phyloP scores from a whole-genome alignment of 2,113 vertebrate genomes.

The Alaudala cheleensis region DNA sequence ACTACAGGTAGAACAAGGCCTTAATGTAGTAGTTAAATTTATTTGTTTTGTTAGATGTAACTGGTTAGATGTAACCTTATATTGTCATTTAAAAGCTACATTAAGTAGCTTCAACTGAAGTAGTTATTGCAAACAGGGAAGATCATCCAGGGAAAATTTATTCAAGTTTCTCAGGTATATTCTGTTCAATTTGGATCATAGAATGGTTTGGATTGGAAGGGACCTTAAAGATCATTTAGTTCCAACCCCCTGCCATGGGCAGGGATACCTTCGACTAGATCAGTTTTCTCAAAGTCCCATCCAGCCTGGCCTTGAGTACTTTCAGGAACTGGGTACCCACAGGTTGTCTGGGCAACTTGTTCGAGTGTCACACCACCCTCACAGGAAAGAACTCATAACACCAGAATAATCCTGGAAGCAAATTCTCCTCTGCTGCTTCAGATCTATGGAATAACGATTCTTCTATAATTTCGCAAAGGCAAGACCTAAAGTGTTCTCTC shows the following conservation, averaged over 20 bases:
- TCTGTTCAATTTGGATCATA: not conserved
- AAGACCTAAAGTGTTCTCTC: not conserved
- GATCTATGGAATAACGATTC: not conserved
- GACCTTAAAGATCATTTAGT: not conserved
- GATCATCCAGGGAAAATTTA: not conserved
- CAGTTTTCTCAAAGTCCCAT: not conserved
- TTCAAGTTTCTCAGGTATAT: not conserved
- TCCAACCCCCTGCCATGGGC: fast-evolving
- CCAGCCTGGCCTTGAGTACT: not conserved
- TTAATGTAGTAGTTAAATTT: not conserved
- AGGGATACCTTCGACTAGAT: not conserved
- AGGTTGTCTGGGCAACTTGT: not conserved
- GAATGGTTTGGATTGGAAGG: not conserved
- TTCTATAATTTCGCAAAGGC: not conserved
- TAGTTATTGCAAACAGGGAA: not conserved
- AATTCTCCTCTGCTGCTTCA: not conserved
- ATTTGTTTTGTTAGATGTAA: not conserved
- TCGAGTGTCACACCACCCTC: not conserved
- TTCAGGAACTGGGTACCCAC: not conserved
- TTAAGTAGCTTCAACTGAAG: too few relatives aligned
- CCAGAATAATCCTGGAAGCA: not conserved
- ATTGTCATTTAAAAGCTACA: not conserved
- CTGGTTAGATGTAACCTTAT: not conserved
- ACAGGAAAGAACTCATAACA: not conserved
- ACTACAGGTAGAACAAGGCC: not conserved